phyloP scores from a whole-genome alignment of 2,113 vertebrate species.

The Elgaria multicarinata region DNA sequence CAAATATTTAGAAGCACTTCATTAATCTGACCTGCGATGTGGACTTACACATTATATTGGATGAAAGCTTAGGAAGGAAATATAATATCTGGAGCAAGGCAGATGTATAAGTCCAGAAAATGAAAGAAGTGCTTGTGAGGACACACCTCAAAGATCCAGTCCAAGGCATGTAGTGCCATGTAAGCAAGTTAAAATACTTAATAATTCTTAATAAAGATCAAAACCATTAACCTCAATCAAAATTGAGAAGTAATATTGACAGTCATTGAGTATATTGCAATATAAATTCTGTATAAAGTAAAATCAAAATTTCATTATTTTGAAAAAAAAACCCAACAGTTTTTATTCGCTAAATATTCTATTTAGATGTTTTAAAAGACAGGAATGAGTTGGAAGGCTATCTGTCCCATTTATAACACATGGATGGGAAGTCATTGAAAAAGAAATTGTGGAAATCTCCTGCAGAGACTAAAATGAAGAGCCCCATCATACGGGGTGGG shows the following conservation, averaged over 20 bases:
- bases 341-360: neutral
- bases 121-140: neutral
- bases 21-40: slow-evolving; percentile 28
- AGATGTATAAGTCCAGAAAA: neutral
- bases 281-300: neutral
- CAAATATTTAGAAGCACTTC: slow-evolving; percentile 40
- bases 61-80: neutral
- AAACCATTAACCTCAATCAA: neutral
- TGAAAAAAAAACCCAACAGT: neutral
- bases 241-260: neutral
- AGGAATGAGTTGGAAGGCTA: neutral
- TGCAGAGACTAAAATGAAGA: neutral
- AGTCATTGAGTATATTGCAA: slow-evolving; percentile 10
- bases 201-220: neutral
- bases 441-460: neutral
- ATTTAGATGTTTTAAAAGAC: neutral
- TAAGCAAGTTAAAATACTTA: neutral
- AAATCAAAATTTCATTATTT: neutral
- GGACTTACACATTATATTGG: slow-evolving; percentile 6
- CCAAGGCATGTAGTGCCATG: neutral
- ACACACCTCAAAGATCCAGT: neutral
- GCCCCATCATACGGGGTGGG: no score
- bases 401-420: neutral
- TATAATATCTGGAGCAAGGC: neutral
- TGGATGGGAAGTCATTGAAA: neutral